Base-by-base conservation (phyloP, 2,888 invertebrate genomes). In the Listrodromus nycthemerus region DNA sequence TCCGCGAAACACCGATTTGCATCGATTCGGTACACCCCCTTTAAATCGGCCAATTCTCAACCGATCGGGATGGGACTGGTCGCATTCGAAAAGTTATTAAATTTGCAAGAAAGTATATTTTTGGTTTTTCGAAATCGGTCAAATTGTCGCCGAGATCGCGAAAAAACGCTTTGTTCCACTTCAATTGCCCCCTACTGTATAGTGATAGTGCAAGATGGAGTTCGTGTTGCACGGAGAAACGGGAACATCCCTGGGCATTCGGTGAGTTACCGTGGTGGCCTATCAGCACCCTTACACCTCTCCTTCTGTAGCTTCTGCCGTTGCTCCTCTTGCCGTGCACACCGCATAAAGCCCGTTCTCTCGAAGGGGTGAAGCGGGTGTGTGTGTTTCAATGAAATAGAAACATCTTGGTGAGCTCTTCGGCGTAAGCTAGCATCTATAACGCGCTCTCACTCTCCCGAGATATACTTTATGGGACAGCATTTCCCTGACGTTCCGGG, bases 401-500 rank as follows among this genome's bases (percentile, higher is more conserved):
- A 88, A 89, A 89, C 89, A 89, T 88, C 88, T 87, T 86, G 87
- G 85, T 78, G 78, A 84, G 73, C 81, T 81, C 82, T 80, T 80
- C 80, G 84, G 69, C 83, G 84, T 86, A 86, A 87, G 88, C 75
- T 66, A 52, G 41, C 45, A 48, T 41, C 50, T 55, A 30, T 24
- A 69, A 16, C 41, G 13, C 13, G 55, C 24, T 27, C 86, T 86
- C 85, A 63, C 85, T 75, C 80, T 87, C 85, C 85, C 78, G 83
- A 88, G 91, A 90, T 89, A 90, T 90, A 90, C 89, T 90, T 91
- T 90, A 91, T 88, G 88, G 85, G 86, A 85, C 83, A 88, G 88
- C 90, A 89, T 91, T 90, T 91, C 86, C 89, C 86, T 86, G 89
- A 89, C 90, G 86, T 80, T 85, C 74, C 77, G 79, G 86, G 58